Percentiles rank a stretch among this genome's conserved stretches.
Conservation (phyloP, 2,113 vertebrate genomes). For the Podiceps cristatus region DNA sequence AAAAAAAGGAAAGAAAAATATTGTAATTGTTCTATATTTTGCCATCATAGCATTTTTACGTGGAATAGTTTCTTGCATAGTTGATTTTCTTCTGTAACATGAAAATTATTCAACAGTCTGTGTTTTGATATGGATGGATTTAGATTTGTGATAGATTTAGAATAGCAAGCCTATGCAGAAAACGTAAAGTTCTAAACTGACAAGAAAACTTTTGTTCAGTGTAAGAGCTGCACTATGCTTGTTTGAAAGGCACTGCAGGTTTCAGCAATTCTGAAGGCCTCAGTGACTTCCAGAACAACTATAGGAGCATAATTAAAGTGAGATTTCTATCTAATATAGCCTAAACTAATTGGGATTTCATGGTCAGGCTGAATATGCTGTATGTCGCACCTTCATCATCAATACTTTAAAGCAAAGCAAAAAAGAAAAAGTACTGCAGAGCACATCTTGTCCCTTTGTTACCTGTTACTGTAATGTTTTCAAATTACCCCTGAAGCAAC, state of each 20-base stretch:
- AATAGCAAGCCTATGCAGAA: background rate
- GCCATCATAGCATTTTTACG: background rate
- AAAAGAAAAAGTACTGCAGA: background rate
- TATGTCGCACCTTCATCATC: background rate
- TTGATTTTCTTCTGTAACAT: background rate
- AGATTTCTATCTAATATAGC: background rate
- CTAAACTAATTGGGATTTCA: background rate
- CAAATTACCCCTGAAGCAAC: background rate
- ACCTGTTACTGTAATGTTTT: background rate
- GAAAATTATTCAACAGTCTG: background rate
- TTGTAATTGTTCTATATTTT: background rate
- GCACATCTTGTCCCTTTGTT: background rate
- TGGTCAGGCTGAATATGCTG: background rate
- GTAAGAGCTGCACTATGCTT: background rate
- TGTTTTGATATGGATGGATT: background rate
- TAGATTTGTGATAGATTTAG: background rate
- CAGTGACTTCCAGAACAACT: background rate
- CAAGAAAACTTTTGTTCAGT: background rate
- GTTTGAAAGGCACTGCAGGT: background rate
- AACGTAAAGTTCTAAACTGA: background rate
- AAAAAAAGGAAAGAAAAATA: background rate
- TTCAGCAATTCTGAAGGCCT: background rate
- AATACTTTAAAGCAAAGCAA: background rate
- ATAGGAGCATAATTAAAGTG: background rate
- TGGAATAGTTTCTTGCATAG: background rate